Base-by-base conservation (phyloP, 2,888 invertebrate genomes). In the Octonoba sinensis region DNA sequence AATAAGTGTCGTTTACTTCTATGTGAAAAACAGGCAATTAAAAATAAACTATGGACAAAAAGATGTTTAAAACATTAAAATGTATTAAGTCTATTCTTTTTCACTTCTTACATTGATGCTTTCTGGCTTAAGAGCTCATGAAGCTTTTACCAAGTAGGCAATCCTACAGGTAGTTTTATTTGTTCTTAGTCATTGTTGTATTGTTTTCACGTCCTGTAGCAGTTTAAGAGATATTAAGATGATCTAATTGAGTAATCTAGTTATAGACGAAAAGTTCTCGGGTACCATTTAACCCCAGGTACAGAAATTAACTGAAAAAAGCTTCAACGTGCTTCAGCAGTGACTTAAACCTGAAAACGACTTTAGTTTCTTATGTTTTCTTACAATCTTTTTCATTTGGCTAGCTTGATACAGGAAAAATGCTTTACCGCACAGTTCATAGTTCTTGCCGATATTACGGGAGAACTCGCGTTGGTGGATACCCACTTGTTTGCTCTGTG, bases 31-130 rank as follows among this genome's bases (percentile, higher is more conserved):
- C 51, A 49, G 36, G 59, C 66, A 44, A 78, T 57, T 72, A 49
- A 78, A 72, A 72, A 67, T 67, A 67, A 73, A 72, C 76, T 76
- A 76, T 62, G 67, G 54, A 69, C 64, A 70, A 77, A 69, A 77
- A 70, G 46, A 70, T 70, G 44, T 70, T 70, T 57, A 70, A 73
- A 73, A 73, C 73, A 73, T 73, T 64, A 56, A 73, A 73, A 56
- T 65, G 64, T 73, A 65, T 70, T 44, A 47, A 70, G 20, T 47
- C 56, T 56, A 67, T 18, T 24, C 59, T 18, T 59, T 24, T 59
- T 20, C 15, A 15, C 16, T 27, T 64, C 64, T 44, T 44, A 64
- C 12, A 27, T 13, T 64, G 36, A 44, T 44, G 22, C 57, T 70
- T 24, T 20, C 20, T 62, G 46, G n/a, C 62, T 62, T 62, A 8